Evolutionary conservation across 2,888 invertebrate genomes (phyloP).

Genomic region (Slavum lentiscoides): DNA sequence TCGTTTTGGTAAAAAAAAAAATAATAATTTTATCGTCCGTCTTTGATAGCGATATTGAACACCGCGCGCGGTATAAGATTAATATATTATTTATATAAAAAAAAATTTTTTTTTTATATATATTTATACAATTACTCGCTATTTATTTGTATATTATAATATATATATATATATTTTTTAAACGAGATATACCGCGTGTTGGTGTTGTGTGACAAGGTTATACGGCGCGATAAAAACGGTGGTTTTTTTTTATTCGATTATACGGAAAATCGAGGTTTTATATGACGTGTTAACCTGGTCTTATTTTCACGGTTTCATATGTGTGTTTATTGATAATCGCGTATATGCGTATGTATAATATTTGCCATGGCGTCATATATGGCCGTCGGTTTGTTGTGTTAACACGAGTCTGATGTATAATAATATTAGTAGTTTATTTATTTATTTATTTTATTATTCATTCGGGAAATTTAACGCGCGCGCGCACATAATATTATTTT

Average conservation of each 20-base stretch:
- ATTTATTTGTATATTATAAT: too few relatives aligned
- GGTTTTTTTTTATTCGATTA: constrained; percentile 5
- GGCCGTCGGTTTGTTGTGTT: constrained; percentile 33
- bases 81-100: too few relatives aligned
- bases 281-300: constrained; percentile 27
- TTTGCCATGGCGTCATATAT: constrained; percentile 47
- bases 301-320: constrained; percentile 40
- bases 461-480: constrained; percentile 24
- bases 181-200: too few relatives aligned
- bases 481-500: not conserved
- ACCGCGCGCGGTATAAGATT: too few relatives aligned
- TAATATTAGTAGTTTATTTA: too few relatives aligned
- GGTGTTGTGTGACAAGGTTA: not conserved
- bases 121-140: too few relatives aligned
- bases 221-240: not conserved
- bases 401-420: constrained; percentile 15
- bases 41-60: too few relatives aligned
- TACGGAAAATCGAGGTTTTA: constrained; percentile 7
- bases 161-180: not conserved
- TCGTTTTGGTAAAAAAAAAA: too few relatives aligned
- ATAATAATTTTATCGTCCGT: too few relatives aligned
- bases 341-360: not conserved
- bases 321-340: too few relatives aligned
- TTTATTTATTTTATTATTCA: too few relatives aligned
- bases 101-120: too few relatives aligned